A percentile compares a stretch with the other conserved stretches of the same genome.
Conservation (phyloP, 2,113 vertebrate genomes). For the Marmota monax region DNA sequence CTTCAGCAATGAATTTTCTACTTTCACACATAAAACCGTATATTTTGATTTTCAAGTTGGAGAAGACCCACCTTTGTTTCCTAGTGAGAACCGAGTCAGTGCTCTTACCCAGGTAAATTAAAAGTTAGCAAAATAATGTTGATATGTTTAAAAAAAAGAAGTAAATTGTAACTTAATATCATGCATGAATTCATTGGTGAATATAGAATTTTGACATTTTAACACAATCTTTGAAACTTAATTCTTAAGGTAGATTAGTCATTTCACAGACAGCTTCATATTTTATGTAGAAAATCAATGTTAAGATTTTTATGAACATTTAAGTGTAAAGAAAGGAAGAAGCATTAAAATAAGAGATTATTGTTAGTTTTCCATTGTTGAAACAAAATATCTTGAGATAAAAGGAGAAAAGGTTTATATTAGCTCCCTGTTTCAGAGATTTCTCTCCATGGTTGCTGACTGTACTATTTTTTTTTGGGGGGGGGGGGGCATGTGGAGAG, state of each 20-base stretch:
- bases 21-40: constrained; percentile 99
- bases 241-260: neutral
- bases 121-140: neutral
- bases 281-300: neutral
- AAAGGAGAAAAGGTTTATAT: neutral
- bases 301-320: constrained; percentile 12
- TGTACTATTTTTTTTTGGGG: neutral
- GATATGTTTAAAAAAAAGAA: neutral
- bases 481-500: neutral
- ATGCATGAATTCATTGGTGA: neutral
- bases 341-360: neutral
- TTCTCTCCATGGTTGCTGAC: neutral
- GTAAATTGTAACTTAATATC: neutral
- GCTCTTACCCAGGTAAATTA: constrained; percentile 96
- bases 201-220: constrained; percentile 6
- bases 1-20: constrained; percentile 99
- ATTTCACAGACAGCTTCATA: constrained; percentile 30
- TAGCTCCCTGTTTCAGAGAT: neutral
- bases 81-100: constrained; percentile 97
- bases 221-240: neutral
- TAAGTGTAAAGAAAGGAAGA: constrained; percentile 15
- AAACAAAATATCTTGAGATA: neutral
- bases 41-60: constrained; percentile 99
- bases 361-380: neutral
- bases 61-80: constrained; percentile 98